Conservation (phyloP, 2,113 vertebrate genomes). For the Notarius quadriscutis region DNA sequence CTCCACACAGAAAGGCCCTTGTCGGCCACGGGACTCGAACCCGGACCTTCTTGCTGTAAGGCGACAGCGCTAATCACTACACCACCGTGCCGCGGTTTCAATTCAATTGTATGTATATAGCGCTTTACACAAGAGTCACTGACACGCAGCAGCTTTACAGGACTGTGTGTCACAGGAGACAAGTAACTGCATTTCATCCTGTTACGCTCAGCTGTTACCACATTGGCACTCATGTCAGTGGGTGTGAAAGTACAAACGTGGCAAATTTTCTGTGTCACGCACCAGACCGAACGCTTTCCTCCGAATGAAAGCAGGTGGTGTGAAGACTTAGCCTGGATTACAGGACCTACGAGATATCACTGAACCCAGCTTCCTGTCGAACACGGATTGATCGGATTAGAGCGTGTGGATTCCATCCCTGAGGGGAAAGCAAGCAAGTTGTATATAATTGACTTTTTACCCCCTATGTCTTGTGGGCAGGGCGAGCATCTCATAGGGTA, state of each 20-base stretch:
- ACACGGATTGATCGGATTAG: conserved; percentile 79
- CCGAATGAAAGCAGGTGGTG: conserved; percentile 60
- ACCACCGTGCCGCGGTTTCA: no score
- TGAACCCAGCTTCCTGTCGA: conserved; percentile 72
- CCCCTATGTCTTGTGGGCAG: conserved; percentile 68
- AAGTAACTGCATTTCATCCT: conserved; percentile 41
- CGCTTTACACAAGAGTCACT: not conserved
- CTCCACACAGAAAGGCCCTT: no score
- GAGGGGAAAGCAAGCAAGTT: conserved; percentile 66
- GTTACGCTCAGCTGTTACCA: conserved; percentile 39
- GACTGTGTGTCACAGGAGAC: conserved; percentile 16
- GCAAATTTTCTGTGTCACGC: conserved; percentile 56
- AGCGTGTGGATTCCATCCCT: conserved; percentile 69
- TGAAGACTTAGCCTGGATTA: conserved; percentile 78
- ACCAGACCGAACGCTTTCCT: conserved; percentile 52
- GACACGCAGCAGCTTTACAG: not conserved
- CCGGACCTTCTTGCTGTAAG: no score
- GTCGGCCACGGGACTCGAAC: no score
- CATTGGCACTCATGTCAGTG: conserved; percentile 38
- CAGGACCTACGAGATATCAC: conserved; percentile 70
- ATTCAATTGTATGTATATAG: not conserved
- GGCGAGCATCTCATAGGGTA: conserved; percentile 66
- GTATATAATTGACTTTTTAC: conserved; percentile 73
- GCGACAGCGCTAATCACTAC: no score
- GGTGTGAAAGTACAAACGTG: conserved; percentile 49